Base-by-base conservation (phyloP, 2,113 vertebrate genomes). In the Salvelinus alpinus region DNA sequence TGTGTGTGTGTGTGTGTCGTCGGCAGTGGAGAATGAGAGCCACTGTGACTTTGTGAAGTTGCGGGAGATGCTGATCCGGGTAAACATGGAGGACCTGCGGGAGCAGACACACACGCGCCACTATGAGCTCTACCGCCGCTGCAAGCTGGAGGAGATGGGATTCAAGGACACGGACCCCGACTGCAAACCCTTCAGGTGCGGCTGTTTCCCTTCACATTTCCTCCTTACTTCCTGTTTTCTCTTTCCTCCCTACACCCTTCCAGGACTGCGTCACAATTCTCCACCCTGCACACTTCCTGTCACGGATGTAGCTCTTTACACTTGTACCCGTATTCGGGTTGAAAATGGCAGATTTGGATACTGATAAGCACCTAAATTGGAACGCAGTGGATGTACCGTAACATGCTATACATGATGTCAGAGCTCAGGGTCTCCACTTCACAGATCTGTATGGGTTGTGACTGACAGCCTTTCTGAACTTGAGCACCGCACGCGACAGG, bases 61-160 rank as follows among this genome's bases (percentile, higher is more conserved):
- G 75, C 90, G 97, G 71, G 98, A 99, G 92, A 99, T 99, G 97
- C 92, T 99, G 87, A 97, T 99, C 87, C 94, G 97, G 0, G 96
- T 99, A 79, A 99, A 99, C 92, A 99, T 99, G 98, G 97, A 99
- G 86, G 98, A 99, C 90, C 94, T 99, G 16, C 94, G 98, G 2
- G 98, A 99, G 86, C 97, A 99, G 91, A 99, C 98, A 0, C 97
- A 99, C 85, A 94, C 96, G 0, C 96, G 96, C 31, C 98, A 99
- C 86, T 99, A 99, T 2, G 97, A 99, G 90, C 94, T 99, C 20
- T 99, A 99, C 82, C 95, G 98, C 65, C 94, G 98, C 70, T 99
- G 98, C 87, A 99, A 99, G 72, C 93, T 99, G 86, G 98, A 99
- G 82, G 98, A 99, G 93, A 99, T 99, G 98, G 98, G 98, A 47